Evolutionary conservation across 2,888 invertebrate genomes (phyloP).

Genomic region (Thecocarcelia acutangulata): DNA sequence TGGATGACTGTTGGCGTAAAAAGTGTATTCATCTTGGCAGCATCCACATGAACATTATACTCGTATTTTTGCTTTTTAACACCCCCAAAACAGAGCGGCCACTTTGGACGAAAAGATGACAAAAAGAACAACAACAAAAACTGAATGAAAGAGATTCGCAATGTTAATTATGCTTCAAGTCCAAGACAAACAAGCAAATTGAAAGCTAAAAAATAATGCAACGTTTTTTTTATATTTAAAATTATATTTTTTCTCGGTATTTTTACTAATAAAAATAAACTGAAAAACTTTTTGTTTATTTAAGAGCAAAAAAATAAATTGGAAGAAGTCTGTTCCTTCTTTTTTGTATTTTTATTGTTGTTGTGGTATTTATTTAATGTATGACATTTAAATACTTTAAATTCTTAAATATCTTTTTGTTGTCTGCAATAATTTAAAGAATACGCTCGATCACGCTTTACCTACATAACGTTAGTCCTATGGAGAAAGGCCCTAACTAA

Average conservation of each 20-base stretch:
- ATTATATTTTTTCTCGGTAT: slow-evolving; percentile 50
- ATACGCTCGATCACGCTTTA: slow-evolving; percentile 57
- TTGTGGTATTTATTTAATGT: slow-evolving; percentile 40
- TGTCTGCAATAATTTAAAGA: slow-evolving; percentile 56
- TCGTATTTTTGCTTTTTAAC: slow-evolving; percentile 33
- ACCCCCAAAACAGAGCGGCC: slow-evolving; percentile 9
- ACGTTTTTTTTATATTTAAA: slow-evolving; percentile 51
- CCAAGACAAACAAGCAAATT: slow-evolving; percentile 52
- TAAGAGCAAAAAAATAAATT: slow-evolving; percentile 30
- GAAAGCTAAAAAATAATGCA: slow-evolving; percentile 20
- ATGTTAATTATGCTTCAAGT: slow-evolving; percentile 64
- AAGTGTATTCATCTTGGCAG: slow-evolving; percentile 47
- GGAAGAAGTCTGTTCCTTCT: slow-evolving; percentile 24
- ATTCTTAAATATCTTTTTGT: slow-evolving; percentile 31
- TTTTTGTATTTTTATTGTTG: neutral
- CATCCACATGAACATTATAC: slow-evolving; percentile 53
- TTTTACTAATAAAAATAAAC: slow-evolving; percentile 64
- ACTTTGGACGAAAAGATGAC: slow-evolving; percentile 27
- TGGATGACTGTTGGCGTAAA: slow-evolving; percentile 14
- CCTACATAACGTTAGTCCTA: too few relatives aligned
- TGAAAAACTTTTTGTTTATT: slow-evolving; percentile 34
- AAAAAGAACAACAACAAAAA: slow-evolving; percentile 9
- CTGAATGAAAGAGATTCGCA: slow-evolving; percentile 42
- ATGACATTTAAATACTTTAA: slow-evolving; percentile 50
- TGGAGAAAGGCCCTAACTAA: too few relatives aligned